These are phyloP conservation scores for Ypsolopha sequella DNA, from an alignment of 2,888 invertebrate species.

Conservation along the genomic window DNA sequence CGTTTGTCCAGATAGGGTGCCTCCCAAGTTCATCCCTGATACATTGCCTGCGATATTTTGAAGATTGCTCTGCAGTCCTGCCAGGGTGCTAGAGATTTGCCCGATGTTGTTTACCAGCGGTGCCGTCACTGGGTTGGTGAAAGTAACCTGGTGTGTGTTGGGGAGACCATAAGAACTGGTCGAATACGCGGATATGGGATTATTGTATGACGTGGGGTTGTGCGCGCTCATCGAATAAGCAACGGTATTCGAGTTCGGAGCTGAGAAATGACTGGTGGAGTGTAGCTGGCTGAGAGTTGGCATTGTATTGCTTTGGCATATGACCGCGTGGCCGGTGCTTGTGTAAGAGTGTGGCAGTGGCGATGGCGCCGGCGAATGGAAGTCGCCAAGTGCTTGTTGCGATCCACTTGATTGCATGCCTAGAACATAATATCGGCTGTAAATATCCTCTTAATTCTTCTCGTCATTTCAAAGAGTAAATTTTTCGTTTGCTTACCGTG, in stretches of 20 bases:
- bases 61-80: conserved; percentile 59
- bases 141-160: conserved; percentile 63
- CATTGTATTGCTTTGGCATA: conserved; percentile 76
- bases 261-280: conserved; percentile 52
- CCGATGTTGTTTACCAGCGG: conserved; percentile 62
- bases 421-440: conserved; percentile 17
- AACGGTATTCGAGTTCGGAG: conserved; percentile 60
- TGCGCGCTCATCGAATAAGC: conserved; percentile 63
- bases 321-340: conserved; percentile 47
- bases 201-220: conserved; percentile 65
- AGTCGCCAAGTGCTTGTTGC: conserved; percentile 77
- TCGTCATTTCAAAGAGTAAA: no score
- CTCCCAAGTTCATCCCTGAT: conserved; percentile 50
- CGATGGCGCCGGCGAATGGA: conserved; percentile 72
- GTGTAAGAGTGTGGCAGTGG: conserved; percentile 70
- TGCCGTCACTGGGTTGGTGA: conserved; percentile 63
- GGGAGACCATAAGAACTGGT: conserved; percentile 54
- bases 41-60: conserved; percentile 58
- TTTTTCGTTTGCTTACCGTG: conserved; percentile 47
- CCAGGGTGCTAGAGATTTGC: conserved; percentile 60
- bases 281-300: conserved; percentile 70
- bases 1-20: conserved; percentile 51
- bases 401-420: conserved; percentile 77
- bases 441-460: no score
- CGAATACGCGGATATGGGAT: conserved; percentile 63